These are phyloP conservation scores for Aphidius colemani DNA, from an alignment of 2,888 invertebrate genomes.

Conservation along the genomic window DNA sequence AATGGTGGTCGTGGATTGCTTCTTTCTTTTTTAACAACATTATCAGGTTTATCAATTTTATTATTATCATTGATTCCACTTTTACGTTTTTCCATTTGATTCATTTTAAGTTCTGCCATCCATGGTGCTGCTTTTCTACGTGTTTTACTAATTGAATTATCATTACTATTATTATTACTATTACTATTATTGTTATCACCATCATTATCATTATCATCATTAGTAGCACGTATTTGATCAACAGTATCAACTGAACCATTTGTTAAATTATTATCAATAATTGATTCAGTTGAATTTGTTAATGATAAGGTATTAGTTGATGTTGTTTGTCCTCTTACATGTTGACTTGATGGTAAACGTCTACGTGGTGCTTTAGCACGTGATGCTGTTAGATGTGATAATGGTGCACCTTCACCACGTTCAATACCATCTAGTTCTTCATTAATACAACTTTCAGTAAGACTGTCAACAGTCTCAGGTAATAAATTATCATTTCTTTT, in stretches of 20 bases:
- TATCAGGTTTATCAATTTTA: constrained; percentile 48
- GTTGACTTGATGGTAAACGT: constrained; percentile 67
- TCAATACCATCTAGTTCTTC: constrained; percentile 62
- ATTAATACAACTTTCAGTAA: constrained; percentile 43
- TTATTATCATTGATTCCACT: constrained; percentile 43
- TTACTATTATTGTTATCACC: background rate
- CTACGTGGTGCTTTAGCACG: constrained; percentile 71
- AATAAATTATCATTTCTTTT: constrained; percentile 45
- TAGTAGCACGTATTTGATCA: constrained; percentile 42
- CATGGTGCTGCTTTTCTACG: constrained; percentile 55
- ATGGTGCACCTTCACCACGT: constrained; percentile 58
- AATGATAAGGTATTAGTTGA: constrained; percentile 10
- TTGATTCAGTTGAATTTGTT: constrained; percentile 16
- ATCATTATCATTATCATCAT: constrained; percentile 50
- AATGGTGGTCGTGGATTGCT: constrained; percentile 35
- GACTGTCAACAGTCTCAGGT: constrained; percentile 34
- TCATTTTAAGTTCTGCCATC: constrained; percentile 55
- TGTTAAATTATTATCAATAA: constrained; percentile 52
- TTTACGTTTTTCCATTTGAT: constrained; percentile 55
- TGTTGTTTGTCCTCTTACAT: constrained; percentile 45
- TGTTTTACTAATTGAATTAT: constrained; percentile 45
- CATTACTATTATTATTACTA: constrained; percentile 45
- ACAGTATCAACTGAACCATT: constrained; percentile 53
- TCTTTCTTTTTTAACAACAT: constrained; percentile 46
- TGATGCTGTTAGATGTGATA: constrained; percentile 62